phyloP scores from a whole-genome alignment of 2,113 vertebrate genomes.

The Platycercus adscitus region DNA sequence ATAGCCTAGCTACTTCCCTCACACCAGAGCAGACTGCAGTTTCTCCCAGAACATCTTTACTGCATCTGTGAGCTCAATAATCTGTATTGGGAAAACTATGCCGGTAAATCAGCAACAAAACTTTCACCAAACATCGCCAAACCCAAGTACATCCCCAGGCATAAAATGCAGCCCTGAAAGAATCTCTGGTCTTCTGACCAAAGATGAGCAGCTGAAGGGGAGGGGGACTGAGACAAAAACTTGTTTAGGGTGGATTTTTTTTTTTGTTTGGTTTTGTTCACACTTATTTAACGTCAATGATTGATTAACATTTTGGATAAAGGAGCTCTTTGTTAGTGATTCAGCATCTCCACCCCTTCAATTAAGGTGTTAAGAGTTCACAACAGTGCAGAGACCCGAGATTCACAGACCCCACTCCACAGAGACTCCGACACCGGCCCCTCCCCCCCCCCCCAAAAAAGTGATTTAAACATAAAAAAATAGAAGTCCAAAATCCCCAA shows the following conservation, averaged over 20 bases:
- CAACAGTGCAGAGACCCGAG: constrained; percentile 51
- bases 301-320: constrained; percentile 73
- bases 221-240: constrained; percentile 44
- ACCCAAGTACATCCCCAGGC: background rate
- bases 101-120: background rate
- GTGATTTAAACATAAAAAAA: background rate
- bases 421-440: background rate
- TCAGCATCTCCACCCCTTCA: constrained; percentile 68
- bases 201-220: constrained; percentile 63
- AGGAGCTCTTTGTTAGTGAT: constrained; percentile 65
- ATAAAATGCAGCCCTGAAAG: background rate
- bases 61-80: background rate
- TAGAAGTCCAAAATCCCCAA: constrained; percentile 27
- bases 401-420: background rate
- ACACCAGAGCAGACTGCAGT: background rate
- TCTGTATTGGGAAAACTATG: background rate
- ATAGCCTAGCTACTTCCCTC: background rate
- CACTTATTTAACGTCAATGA: constrained; percentile 71
- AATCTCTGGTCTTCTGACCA: constrained; percentile 24
- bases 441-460: background rate
- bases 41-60: background rate
- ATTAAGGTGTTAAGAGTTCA: constrained; percentile 74
- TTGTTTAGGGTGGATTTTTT: constrained; percentile 46
- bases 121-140: background rate
- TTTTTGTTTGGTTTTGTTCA: constrained; percentile 70